These are phyloP conservation scores for Pseudopodoces humilis DNA, from an alignment of 2,113 vertebrate species.

Conservation along the genomic window DNA sequence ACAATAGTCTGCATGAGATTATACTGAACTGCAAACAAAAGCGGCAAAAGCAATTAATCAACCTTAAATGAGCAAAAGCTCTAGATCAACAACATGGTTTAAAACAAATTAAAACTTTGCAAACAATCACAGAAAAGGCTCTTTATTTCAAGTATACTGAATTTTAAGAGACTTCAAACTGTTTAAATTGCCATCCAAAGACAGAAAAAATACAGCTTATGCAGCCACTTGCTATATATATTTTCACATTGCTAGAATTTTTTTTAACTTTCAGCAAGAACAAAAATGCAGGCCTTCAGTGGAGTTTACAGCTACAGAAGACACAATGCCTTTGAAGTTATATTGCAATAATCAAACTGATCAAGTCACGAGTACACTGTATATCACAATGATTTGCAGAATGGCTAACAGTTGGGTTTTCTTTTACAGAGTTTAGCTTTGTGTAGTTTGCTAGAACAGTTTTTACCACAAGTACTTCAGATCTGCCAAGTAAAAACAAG, in stretches of 20 bases:
- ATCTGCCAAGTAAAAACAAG: slow-evolving; percentile 46
- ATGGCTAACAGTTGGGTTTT: neutral
- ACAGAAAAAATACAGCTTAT: neutral
- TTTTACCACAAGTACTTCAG: slow-evolving; percentile 30
- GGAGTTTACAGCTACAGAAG: neutral
- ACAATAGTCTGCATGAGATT: slow-evolving; percentile 17
- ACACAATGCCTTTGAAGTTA: neutral
- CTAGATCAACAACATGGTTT: slow-evolving; percentile 41
- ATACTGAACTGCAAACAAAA: slow-evolving; percentile 43
- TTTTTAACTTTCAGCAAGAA: neutral
- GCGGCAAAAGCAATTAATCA: slow-evolving; percentile 53
- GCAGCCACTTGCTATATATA: neutral
- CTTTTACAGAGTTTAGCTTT: neutral
- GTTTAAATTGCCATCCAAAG: slow-evolving; percentile 3
- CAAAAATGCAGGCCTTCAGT: neutral
- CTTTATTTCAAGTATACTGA: neutral
- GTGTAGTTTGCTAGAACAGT: neutral
- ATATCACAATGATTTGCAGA: neutral
- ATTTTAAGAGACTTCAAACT: slow-evolving; percentile 33
- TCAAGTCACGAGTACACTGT: neutral
- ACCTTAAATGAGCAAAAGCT: slow-evolving; percentile 7
- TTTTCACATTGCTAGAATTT: neutral
- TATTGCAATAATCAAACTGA: neutral
- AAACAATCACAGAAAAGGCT: neutral
- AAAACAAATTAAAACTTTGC: slow-evolving; percentile 16